phyloP scores from a whole-genome alignment of 2,888 invertebrate species.

The Aspidiotus destructor region DNA sequence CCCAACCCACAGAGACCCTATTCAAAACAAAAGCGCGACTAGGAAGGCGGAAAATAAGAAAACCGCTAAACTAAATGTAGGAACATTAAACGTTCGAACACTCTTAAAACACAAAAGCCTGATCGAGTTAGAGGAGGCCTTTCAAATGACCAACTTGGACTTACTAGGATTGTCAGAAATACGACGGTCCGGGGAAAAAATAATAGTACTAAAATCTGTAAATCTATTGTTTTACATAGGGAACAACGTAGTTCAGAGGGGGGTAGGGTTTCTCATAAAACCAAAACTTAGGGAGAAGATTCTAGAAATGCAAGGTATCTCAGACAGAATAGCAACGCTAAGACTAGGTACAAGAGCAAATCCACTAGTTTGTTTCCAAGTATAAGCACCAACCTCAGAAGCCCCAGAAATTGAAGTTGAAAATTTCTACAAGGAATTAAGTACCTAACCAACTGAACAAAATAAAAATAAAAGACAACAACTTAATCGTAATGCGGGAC shows the following conservation, averaged over 20 bases:
- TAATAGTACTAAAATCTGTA: background rate
- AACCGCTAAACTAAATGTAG: background rate
- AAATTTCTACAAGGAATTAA: background rate
- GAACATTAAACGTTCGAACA: background rate
- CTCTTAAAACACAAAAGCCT: background rate
- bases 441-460: background rate
- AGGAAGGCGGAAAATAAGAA: background rate
- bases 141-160: background rate
- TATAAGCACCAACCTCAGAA: background rate
- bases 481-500: background rate
- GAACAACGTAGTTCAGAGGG: background rate
- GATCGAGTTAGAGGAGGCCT: background rate
- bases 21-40: background rate
- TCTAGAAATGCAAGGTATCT: background rate
- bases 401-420: background rate
- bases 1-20: background rate
- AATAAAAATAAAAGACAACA: background rate
- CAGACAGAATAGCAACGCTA: background rate
- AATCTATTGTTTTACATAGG: conserved; percentile 8
- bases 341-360: background rate
- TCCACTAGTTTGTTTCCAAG: background rate
- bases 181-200: background rate
- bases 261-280: background rate
- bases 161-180: background rate
- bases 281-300: background rate